phyloP scores from a whole-genome alignment of 2,797 vertebrate species.

The Notolepis coatsorum region DNA sequence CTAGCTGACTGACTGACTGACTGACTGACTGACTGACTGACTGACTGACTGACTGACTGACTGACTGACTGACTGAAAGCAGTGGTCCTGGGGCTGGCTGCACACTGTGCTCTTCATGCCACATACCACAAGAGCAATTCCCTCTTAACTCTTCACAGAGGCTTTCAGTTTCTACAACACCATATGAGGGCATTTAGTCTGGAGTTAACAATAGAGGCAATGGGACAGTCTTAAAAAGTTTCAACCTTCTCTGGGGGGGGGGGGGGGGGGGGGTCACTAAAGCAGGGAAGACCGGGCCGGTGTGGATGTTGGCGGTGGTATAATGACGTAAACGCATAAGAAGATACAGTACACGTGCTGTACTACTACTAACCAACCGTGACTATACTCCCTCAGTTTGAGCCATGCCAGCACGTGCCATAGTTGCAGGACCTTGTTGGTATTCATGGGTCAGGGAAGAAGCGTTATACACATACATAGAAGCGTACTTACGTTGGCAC shows the following conservation, averaged over 20 bases:
- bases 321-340: no score
- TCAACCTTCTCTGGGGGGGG: slow-evolving; percentile 35
- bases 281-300: no score
- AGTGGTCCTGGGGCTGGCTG: slow-evolving; percentile 38
- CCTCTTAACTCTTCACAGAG: slow-evolving; percentile 47
- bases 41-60: background rate
- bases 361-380: no score
- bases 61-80: slow-evolving; percentile 41
- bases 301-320: no score
- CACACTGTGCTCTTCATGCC: slow-evolving; percentile 40
- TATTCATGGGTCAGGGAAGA: background rate
- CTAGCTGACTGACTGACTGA: slow-evolving; percentile 6
- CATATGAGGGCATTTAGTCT: slow-evolving; percentile 74
- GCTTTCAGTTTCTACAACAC: slow-evolving; percentile 57
- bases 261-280: no score
- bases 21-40: background rate
- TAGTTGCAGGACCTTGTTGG: slow-evolving; percentile 21
- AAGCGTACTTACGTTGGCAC: slow-evolving; percentile 87
- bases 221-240: slow-evolving; percentile 38
- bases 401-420: slow-evolving; percentile 10
- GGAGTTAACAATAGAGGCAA: slow-evolving; percentile 50
- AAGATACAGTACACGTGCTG: no score
- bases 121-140: slow-evolving; percentile 66
- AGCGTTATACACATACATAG: background rate
- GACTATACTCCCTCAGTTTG: background rate